Percentiles rank a stretch among this genome's conserved stretches.
phyloP scores from a whole-genome alignment of 2,113 vertebrate species.

The Phaethornis superciliosus region DNA sequence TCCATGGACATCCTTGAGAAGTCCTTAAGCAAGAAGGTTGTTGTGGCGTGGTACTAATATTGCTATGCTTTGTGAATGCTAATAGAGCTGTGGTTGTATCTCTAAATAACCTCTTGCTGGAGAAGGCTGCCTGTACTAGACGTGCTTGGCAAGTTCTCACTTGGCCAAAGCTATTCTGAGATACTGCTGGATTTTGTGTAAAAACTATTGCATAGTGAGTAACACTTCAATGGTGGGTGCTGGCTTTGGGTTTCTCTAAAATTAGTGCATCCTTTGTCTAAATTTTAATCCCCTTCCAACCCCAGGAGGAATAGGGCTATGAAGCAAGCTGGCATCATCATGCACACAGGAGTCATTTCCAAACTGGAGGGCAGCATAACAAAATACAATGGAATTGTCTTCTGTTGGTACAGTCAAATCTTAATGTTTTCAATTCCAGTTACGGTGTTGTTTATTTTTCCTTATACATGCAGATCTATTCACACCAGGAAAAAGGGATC shows the following conservation, averaged over 20 bases:
- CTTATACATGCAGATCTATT: background rate
- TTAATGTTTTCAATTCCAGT: background rate
- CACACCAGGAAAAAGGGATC: background rate
- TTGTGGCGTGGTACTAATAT: background rate
- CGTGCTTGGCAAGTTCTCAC: background rate
- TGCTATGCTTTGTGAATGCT: background rate
- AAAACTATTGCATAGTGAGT: background rate
- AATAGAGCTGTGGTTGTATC: background rate
- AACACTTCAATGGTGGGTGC: background rate
- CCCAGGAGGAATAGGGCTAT: background rate
- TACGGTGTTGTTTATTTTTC: background rate
- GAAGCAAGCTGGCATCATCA: background rate
- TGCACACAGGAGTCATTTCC: background rate
- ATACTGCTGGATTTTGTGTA: background rate
- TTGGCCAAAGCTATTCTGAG: background rate
- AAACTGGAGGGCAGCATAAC: background rate
- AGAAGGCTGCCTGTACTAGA: background rate
- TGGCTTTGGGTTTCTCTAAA: background rate
- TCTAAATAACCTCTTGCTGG: background rate
- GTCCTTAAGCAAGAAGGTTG: background rate
- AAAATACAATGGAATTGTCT: background rate
- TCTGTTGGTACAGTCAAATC: background rate
- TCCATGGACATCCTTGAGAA: background rate
- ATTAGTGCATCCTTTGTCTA: background rate
- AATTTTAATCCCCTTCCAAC: background rate